A percentile compares a stretch with the other conserved stretches of the same genome.
Evolutionary conservation across 2,888 invertebrate genomes (phyloP).

Genomic region (Cartodere bifasciata): DNA sequence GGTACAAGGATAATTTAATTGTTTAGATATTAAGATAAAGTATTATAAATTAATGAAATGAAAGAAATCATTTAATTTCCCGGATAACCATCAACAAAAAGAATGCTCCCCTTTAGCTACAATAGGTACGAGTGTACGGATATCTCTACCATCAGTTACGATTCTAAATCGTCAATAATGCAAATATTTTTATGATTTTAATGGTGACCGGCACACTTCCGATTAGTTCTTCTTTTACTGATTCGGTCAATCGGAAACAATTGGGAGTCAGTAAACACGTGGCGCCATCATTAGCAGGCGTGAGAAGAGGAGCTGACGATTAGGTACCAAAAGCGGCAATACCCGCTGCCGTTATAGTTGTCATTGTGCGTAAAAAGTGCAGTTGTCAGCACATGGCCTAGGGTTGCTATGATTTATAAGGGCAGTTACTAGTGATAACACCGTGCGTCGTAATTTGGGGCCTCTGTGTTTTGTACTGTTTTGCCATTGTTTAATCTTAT

Average conservation of each 20-base stretch:
- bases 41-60: too few relatives aligned
- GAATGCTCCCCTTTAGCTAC: too few relatives aligned
- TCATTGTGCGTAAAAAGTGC: slow-evolving; percentile 18
- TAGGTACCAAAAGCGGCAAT: slow-evolving; percentile 10
- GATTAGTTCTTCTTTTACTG: slow-evolving; percentile 23
- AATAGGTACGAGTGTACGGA: too few relatives aligned
- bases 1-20: too few relatives aligned
- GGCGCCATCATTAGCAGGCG: slow-evolving; percentile 35
- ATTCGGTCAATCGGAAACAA: slow-evolving; percentile 31
- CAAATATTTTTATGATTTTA: slow-evolving; percentile 22
- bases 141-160: neutral
- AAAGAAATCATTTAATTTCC: too few relatives aligned
- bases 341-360: slow-evolving; percentile 13
- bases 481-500: slow-evolving; percentile 6
- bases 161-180: slow-evolving; percentile 17
- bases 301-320: slow-evolving; percentile 31
- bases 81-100: too few relatives aligned
- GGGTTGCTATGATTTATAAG: slow-evolving; percentile 16
- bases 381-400: slow-evolving; percentile 16
- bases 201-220: slow-evolving; percentile 18
- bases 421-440: slow-evolving; percentile 10
- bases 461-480: slow-evolving; percentile 9
- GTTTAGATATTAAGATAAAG: too few relatives aligned
- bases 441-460: slow-evolving; percentile 9
- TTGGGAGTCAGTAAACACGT: slow-evolving; percentile 28